Percentiles rank a stretch among this genome's conserved stretches.
Evolutionary conservation across 2,113 vertebrate species (phyloP).

Genomic region (Pampusana beccarii): DNA sequence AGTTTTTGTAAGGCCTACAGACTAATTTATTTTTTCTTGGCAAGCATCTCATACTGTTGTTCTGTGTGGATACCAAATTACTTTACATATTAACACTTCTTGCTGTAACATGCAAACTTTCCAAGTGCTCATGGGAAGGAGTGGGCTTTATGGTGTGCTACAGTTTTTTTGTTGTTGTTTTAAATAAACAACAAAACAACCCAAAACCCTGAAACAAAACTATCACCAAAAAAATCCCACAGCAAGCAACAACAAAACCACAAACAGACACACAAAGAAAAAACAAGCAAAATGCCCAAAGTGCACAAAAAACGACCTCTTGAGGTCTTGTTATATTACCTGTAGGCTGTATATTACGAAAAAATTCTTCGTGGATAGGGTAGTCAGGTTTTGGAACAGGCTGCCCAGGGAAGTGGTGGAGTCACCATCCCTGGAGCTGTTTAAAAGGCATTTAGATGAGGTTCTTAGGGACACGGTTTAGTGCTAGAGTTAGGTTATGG

Average conservation of each 20-base stretch:
- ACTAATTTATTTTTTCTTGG: neutral
- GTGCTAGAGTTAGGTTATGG: no score
- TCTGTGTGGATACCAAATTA: neutral
- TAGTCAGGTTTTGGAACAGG: no score
- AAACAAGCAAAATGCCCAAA: no score
- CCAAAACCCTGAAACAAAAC: neutral
- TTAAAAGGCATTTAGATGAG: no score
- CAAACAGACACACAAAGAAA: no score
- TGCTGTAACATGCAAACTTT: neutral
- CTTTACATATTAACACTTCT: neutral
- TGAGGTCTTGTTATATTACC: neutral
- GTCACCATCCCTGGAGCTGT: no score
- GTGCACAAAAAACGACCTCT: neutral
- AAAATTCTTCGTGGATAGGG: no score
- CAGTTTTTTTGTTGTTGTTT: no score
- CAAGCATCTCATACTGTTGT: neutral
- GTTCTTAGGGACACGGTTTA: no score
- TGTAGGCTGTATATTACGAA: no score
- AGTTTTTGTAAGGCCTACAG: neutral
- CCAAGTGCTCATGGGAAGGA: rapidly evolving
- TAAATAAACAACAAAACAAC: neutral
- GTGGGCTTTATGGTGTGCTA: neutral
- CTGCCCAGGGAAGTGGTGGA: no score
- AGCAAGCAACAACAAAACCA: neutral
- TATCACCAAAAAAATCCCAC: rapidly evolving